Evolutionary conservation across 1,140 invertebrate genomes (phyloP), one percentile per base, ranked within the genome.

Genomic region (Calephelis nemesis): DNA sequence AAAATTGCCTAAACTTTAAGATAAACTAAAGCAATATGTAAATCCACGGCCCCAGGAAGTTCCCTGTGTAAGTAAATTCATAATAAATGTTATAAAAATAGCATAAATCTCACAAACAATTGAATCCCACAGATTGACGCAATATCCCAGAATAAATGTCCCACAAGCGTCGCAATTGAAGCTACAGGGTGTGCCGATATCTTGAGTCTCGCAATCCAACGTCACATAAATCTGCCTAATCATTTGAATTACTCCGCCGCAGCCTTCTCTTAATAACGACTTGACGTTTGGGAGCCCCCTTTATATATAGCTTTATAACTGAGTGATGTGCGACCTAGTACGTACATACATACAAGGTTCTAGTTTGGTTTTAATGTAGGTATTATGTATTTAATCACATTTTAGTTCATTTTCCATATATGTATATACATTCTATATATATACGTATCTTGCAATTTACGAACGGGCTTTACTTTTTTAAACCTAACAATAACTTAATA

Each of bases 221-320:
- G 70, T 68, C 70, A 69, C 72, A 82, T 82, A 82, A 82, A 82
- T 79, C 79, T 74, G 68, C 74, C 69, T 82, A 82, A 82, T 82
- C 77, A 79, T 82, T 77, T 82, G 77, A 82, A 74, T 73, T 79
- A 82, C 79, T 76, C 65, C 68, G 66, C 63, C 69, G 48, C 72
- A 52, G 50, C 50, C 62, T 64, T 58, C 67, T 62, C 72, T 74
- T 75, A 78, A 74, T 75, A 75, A 67, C 70, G 48, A 68, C 48
- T 63, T 64, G 70, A 71, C 70, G 68, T 74, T 69, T 52, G 50
- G 50, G 50, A 52, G 60, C 42, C 68, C 15, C 60, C 54, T 67
- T 70, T 71, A 70, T 71, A 72, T 73, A 74, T 67, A 60, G 64
- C 48, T 49, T 50, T 19, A 65, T 50, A 52, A 65, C n/a, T 60